Percentiles rank a stretch among this genome's conserved stretches.
Evolutionary conservation across 2,888 invertebrate genomes (phyloP).

Genomic region (Leptinotarsa juncta): DNA sequence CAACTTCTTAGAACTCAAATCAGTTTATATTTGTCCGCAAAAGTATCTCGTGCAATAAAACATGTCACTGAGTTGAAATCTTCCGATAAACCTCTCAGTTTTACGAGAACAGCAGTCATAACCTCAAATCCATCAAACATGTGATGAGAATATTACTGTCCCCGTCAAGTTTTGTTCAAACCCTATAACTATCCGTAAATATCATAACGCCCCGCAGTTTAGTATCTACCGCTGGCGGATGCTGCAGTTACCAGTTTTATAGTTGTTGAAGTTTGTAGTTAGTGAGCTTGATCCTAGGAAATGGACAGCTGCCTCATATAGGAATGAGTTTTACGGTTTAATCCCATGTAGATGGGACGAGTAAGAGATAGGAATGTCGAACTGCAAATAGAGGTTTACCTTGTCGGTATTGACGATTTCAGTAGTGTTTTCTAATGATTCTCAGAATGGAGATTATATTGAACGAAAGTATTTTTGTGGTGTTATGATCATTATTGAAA

Average conservation of each 20-base stretch:
- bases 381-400: constrained; percentile 20
- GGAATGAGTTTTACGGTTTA: constrained; percentile 35
- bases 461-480: too few relatives aligned
- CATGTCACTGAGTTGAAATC: background rate
- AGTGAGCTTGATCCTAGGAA: constrained; percentile 30
- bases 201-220: background rate
- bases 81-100: background rate
- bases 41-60: too few relatives aligned
- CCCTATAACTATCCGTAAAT: background rate
- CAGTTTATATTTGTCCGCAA: too few relatives aligned
- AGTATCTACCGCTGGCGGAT: constrained; percentile 18
- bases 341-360: constrained; percentile 25
- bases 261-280: constrained; percentile 35
- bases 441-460: too few relatives aligned
- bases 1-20: too few relatives aligned
- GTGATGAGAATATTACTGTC: background rate
- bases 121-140: background rate
- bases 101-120: background rate
- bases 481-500: too few relatives aligned
- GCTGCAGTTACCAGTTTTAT: constrained; percentile 33
- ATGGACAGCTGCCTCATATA: constrained; percentile 35
- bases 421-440: too few relatives aligned
- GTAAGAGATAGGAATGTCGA: background rate
- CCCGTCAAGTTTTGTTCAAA: background rate
- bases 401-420: background rate